A percentile compares a stretch with the other conserved stretches of the same genome.
Evolutionary conservation across 2,888 invertebrate genomes (phyloP).

Genomic region (Heliconius erato): DNA sequence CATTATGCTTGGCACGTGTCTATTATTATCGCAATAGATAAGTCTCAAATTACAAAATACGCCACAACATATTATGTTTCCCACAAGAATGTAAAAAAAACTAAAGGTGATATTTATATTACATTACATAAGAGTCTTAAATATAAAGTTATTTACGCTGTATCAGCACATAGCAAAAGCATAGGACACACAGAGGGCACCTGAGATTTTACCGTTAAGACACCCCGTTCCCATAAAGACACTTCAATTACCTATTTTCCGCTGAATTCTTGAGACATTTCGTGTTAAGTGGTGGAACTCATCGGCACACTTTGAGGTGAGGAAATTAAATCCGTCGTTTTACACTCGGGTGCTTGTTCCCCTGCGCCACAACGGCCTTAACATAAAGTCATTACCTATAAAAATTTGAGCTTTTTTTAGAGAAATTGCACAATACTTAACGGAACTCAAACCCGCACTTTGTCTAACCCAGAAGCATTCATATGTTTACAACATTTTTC

Average conservation of each 20-base stretch:
- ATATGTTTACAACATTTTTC: no score
- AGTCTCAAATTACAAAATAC: neutral
- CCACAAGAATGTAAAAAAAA: slow-evolving; percentile 12
- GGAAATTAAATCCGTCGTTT: no score
- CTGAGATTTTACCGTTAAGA: neutral
- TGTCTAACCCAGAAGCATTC: no score
- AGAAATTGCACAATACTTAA: no score
- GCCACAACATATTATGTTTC: slow-evolving; percentile 4
- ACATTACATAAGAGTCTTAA: neutral
- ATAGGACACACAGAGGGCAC: neutral
- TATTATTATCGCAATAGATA: neutral
- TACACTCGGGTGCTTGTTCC: no score
- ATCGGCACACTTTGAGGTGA: no score
- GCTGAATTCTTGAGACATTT: neutral
- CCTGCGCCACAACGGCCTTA: no score
- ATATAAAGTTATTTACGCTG: neutral
- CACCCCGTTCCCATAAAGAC: neutral
- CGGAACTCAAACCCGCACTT: no score
- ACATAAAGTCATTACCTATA: no score
- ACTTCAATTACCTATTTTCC: neutral
- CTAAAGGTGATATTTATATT: neutral
- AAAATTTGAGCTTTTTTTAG: no score
- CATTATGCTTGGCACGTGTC: neutral
- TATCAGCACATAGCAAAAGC: neutral
- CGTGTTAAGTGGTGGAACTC: no score